These are phyloP conservation scores for Zaprionus tsacasi DNA, from an alignment of 1,140 invertebrate species.

Conservation along the genomic window DNA sequence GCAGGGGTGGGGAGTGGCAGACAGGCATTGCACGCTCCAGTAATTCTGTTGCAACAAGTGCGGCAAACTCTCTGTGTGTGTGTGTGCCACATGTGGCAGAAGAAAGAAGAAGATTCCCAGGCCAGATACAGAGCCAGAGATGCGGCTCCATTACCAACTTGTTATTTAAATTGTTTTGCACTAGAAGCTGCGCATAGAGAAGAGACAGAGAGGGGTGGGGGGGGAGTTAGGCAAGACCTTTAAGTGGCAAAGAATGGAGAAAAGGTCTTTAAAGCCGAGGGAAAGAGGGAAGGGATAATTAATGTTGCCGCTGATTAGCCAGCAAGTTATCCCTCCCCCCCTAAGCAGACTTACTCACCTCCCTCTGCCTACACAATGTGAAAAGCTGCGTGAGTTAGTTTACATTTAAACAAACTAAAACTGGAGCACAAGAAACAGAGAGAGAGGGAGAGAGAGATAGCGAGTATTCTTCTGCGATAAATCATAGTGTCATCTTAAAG, in stretches of 20 bases:
- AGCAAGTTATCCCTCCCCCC: neutral
- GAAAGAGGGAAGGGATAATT: conserved; percentile 9
- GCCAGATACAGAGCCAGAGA: conserved; percentile 5
- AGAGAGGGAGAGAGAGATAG: neutral
- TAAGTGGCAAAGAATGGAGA: conserved; percentile 26
- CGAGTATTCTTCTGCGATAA: neutral
- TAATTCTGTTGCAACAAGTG: conserved; percentile 55
- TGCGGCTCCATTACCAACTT: conserved; percentile 63
- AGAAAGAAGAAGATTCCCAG: conserved; percentile 50
- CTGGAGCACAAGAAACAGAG: neutral
- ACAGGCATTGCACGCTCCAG: conserved; percentile 3
- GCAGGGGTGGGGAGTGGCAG: too few relatives aligned
- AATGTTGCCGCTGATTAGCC: conserved; percentile 30
- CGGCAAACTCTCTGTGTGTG: conserved; percentile 29
- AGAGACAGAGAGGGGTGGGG: neutral
- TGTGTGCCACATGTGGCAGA: conserved; percentile 48
- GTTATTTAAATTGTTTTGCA: conserved; percentile 74
- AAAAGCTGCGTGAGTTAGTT: conserved; percentile 12
- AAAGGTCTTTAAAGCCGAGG: conserved; percentile 33
- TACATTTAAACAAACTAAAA: neutral
- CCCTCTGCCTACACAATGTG: neutral
- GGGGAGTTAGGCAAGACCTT: neutral
- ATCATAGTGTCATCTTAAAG: neutral
- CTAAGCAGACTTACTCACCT: neutral
- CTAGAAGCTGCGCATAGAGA: conserved; percentile 43